Conservation (phyloP, 1,140 invertebrate genomes). For the Drosophila obscura region DNA sequence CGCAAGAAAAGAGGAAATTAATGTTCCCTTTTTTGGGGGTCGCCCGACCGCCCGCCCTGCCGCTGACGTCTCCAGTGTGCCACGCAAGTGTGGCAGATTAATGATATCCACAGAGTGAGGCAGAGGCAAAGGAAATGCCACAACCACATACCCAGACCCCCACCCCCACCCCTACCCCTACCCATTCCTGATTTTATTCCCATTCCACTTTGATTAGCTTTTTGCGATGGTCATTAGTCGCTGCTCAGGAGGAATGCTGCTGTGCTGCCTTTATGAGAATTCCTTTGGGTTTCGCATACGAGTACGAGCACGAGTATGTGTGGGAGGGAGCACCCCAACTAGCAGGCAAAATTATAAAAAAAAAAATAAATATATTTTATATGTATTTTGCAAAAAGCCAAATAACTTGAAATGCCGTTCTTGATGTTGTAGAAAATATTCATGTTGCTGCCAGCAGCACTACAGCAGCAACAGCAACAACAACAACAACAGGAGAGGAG, state of each 20-base stretch:
- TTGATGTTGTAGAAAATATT: slow-evolving; percentile 77
- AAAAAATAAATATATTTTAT: slow-evolving; percentile 30
- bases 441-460: slow-evolving; percentile 43
- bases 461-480: slow-evolving; percentile 4
- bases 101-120: slow-evolving; percentile 63
- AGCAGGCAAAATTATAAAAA: slow-evolving; percentile 66
- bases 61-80: slow-evolving; percentile 62
- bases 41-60: slow-evolving; percentile 15
- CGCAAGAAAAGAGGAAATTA: slow-evolving; percentile 67
- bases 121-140: slow-evolving; percentile 20
- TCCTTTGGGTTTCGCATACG: not conserved
- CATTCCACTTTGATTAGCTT: slow-evolving; percentile 66
- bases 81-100: slow-evolving; percentile 74
- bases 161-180: too few relatives aligned
- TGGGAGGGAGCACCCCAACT: slow-evolving; percentile 37
- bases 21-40: slow-evolving; percentile 73
- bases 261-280: slow-evolving; percentile 55
- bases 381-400: slow-evolving; percentile 45
- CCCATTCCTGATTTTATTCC: slow-evolving; percentile 27
- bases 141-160: slow-evolving; percentile 6
- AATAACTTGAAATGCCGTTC: slow-evolving; percentile 78
- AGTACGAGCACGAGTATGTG: slow-evolving; percentile 42
- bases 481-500: too few relatives aligned
- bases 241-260: slow-evolving; percentile 64
- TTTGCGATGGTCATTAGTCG: slow-evolving; percentile 73